Evolutionary conservation across 2,113 vertebrate species (phyloP).

Genomic region (Dipodomys spectabilis): DNA sequence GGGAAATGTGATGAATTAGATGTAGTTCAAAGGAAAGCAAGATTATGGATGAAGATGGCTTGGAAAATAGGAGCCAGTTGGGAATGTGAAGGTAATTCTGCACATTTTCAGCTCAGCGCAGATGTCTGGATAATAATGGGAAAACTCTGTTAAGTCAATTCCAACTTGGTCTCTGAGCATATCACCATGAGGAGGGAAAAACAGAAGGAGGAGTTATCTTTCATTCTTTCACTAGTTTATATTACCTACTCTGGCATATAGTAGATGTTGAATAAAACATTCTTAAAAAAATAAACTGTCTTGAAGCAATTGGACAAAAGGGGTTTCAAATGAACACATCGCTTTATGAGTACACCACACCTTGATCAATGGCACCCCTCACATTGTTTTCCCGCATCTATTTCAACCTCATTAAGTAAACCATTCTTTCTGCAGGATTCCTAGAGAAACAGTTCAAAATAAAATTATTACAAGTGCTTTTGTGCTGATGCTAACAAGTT

Average conservation of each 20-base stretch:
- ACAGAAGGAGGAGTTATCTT: background rate
- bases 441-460: background rate
- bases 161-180: background rate
- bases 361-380: too few species aligned
- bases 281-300: too few species aligned
- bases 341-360: too few species aligned
- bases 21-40: conserved; percentile 71
- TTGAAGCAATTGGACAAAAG: too few species aligned
- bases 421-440: background rate
- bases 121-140: conserved; percentile 14
- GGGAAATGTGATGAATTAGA: conserved; percentile 71
- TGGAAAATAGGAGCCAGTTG: conserved; percentile 60
- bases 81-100: conserved; percentile 72
- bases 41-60: conserved; percentile 47
- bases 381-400: too few species aligned
- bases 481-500: background rate
- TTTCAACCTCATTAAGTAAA: background rate
- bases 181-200: background rate
- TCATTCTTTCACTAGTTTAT: background rate
- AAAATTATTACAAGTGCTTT: background rate
- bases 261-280: conserved; percentile 15
- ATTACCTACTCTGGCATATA: background rate
- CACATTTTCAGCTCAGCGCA: conserved; percentile 42
- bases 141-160: conserved; percentile 12
- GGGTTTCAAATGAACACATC: too few species aligned